Evolutionary conservation across 30 jellyfish, hydroid and myxozoan genomes (phyloP), one percentile per base, ranked within the genome.

Genomic region (Rhopilema esculentum): DNA sequence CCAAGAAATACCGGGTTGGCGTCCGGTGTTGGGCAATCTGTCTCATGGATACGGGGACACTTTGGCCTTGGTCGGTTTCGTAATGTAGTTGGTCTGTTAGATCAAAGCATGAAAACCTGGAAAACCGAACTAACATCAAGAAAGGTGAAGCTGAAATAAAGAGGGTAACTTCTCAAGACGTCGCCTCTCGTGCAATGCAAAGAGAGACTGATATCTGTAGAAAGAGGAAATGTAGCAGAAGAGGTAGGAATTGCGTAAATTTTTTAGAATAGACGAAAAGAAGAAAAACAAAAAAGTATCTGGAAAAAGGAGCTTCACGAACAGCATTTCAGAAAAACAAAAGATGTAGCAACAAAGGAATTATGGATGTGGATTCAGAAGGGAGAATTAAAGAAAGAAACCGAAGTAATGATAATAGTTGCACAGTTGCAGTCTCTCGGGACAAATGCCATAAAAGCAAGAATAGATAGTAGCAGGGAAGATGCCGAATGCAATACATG

Each of bases 91-190:
- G 22, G 26, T 67, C 77, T 67, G 22, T 25, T 67, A 67, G 77
- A 67, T 67, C 77, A 67, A 25, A 67, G 77, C 32, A 67, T 67
- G 77, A 67, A 67, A 67, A 19, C 77, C 32, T 67, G 77, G 77
- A 67, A 67, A 67, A 67, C 77, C 77, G 77, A 67, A 67, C 22
- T 67, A 67, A 67, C 77, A 67, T 19, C 77, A 12, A 25, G 77
- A 67, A 67, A 67, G 16, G 77, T 12, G 22, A 26, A 12, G 22
- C 77, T 67, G 22, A 26, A 22, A 12, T 21, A 67, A 22, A 51
- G 20, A 51, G 15, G 67, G n/a, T n/a, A n/a, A n/a, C n/a, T n/a
- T n/a, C n/a, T n/a, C n/a, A n/a, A n/a, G n/a, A n/a, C n/a, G n/a
- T n/a, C n/a, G n/a, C n/a, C n/a, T n/a, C n/a, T n/a, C n/a, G n/a